These are phyloP conservation scores for Ammodytes marinus DNA, from an alignment of 2,113 vertebrate species.

Conservation along the genomic window DNA sequence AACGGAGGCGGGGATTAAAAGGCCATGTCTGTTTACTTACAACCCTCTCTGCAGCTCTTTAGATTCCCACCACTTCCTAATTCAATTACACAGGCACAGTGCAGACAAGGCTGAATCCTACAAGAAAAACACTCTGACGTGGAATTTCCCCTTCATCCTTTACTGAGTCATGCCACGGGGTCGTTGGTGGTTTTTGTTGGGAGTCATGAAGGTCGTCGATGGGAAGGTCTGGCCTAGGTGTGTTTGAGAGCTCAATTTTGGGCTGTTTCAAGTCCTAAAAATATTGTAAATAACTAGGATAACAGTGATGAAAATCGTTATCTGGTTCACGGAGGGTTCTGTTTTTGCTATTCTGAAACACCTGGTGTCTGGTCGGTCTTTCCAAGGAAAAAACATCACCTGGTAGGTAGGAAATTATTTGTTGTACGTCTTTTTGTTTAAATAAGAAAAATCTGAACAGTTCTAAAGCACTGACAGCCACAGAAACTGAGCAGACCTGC, in stretches of 20 bases:
- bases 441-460: conserved; percentile 23
- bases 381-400: conserved; percentile 41
- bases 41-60: conserved; percentile 79
- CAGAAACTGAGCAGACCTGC: not conserved
- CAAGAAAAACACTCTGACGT: conserved; percentile 58
- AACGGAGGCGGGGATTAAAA: conserved; percentile 74
- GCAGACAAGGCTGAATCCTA: conserved; percentile 60
- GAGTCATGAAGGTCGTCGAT: conserved; percentile 27
- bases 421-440: conserved; percentile 22
- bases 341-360: conserved; percentile 21
- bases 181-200: conserved; percentile 36
- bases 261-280: conserved; percentile 19
- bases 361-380: conserved; percentile 28
- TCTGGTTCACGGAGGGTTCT: conserved; percentile 10
- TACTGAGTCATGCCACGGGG: conserved; percentile 52
- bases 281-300: conserved; percentile 31
- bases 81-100: conserved; percentile 76
- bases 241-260: conserved; percentile 27
- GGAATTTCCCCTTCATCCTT: conserved; percentile 62
- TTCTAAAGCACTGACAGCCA: conserved; percentile 13
- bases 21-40: conserved; percentile 80
- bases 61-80: conserved; percentile 80
- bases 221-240: conserved; percentile 35
- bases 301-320: conserved; percentile 31
- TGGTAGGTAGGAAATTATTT: conserved; percentile 40